phyloP scores from a whole-genome alignment of 2,888 invertebrate genomes.

The Catocala fraxini region DNA sequence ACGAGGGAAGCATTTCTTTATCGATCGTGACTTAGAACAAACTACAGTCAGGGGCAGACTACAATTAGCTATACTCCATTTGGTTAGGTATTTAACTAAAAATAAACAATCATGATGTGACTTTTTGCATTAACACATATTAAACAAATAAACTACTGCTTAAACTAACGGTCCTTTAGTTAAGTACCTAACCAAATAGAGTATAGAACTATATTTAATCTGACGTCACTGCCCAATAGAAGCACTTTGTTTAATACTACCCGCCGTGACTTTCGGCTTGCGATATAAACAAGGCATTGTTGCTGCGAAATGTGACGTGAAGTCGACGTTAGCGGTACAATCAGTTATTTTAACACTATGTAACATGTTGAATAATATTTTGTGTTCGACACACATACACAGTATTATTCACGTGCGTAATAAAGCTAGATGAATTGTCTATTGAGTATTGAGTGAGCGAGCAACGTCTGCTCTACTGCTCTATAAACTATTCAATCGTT shows the following conservation, averaged over 20 bases:
- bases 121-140: no score
- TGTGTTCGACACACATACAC: conserved; percentile 29
- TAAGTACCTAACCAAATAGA: no score
- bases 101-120: no score
- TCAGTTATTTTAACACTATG: conserved; percentile 36
- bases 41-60: conserved; percentile 33
- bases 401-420: conserved; percentile 60
- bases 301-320: conserved; percentile 23
- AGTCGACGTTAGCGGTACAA: neutral
- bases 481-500: conserved; percentile 70
- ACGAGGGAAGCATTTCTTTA: conserved; percentile 21
- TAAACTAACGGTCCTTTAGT: no score
- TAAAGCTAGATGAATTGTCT: conserved; percentile 71
- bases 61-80: conserved; percentile 26
- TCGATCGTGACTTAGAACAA: conserved; percentile 18
- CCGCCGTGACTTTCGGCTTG: conserved; percentile 23
- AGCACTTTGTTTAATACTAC: conserved; percentile 24
- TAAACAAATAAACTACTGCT: no score
- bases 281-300: conserved; percentile 30
- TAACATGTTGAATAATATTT: conserved; percentile 37
- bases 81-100: no score
- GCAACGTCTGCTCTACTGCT: conserved; percentile 58
- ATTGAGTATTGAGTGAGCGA: conserved; percentile 66
- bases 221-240: conserved; percentile 24
- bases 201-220: conserved; percentile 29